phyloP scores from a whole-genome alignment of 2,797 vertebrate genomes.

The Diglossa cyanea region DNA sequence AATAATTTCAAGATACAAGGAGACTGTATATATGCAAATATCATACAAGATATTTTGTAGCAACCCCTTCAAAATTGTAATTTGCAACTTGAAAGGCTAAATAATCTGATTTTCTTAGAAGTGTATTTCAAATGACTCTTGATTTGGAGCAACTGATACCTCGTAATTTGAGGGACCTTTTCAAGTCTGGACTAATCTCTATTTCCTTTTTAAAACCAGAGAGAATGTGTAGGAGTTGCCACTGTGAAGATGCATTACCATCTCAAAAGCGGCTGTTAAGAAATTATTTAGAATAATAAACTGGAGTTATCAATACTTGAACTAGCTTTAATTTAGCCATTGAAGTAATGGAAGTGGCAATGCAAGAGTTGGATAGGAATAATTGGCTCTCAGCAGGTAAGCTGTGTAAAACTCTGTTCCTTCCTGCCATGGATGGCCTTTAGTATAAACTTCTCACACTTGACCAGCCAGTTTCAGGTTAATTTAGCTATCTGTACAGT shows the following conservation, averaged over 20 bases:
- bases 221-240: neutral
- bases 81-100: neutral
- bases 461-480: neutral
- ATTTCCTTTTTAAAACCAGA: neutral
- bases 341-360: neutral
- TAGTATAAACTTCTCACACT: neutral
- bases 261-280: neutral
- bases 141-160: neutral
- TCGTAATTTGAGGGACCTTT: neutral
- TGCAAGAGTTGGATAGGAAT: neutral
- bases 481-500: neutral
- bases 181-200: neutral
- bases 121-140: neutral
- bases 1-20: neutral
- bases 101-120: slow-evolving; percentile 28
- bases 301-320: neutral
- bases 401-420: neutral
- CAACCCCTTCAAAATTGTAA: neutral
- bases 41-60: neutral
- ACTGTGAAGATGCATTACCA: neutral
- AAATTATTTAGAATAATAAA: neutral
- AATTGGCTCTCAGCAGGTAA: neutral
- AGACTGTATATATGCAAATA: neutral
- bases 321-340: neutral
- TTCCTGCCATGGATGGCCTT: neutral